Evolutionary conservation across 2,797 vertebrate genomes (phyloP).

Genomic region (Alosa sapidissima): DNA sequence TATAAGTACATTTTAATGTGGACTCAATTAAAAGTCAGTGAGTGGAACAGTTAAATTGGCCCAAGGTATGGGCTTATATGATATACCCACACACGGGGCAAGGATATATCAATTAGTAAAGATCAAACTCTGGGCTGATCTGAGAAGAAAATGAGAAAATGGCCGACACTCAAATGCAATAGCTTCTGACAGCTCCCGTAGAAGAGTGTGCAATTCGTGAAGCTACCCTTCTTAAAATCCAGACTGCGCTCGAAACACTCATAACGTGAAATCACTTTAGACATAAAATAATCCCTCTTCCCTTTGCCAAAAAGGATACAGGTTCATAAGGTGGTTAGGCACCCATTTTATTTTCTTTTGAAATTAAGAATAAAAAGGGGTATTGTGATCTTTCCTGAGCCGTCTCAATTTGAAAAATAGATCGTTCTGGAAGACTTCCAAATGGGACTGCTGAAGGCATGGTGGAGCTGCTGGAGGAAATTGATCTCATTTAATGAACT

Average conservation of each 20-base stretch:
- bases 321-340: background rate
- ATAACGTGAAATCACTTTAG: background rate
- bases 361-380: constrained; percentile 3
- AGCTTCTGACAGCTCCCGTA: constrained; percentile 4
- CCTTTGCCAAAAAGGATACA: background rate
- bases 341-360: background rate
- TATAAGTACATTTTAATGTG: constrained; percentile 82
- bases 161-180: constrained; percentile 66
- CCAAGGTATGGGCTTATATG: constrained; percentile 67
- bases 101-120: constrained; percentile 78
- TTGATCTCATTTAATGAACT: constrained; percentile 25
- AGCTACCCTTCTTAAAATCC: constrained; percentile 51
- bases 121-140: constrained; percentile 69
- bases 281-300: background rate
- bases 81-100: constrained; percentile 57
- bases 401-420: constrained; percentile 8
- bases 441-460: constrained; percentile 17
- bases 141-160: constrained; percentile 58
- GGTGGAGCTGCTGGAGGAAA: background rate
- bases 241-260: constrained; percentile 55
- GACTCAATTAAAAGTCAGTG: constrained; percentile 82
- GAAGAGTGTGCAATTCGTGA: constrained; percentile 34
- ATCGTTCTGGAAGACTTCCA: constrained; percentile 9
- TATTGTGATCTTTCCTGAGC: background rate
- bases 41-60: constrained; percentile 78